These are phyloP conservation scores for Zaprionus davidi DNA, from an alignment of 1,140 invertebrate species.

Conservation along the genomic window DNA sequence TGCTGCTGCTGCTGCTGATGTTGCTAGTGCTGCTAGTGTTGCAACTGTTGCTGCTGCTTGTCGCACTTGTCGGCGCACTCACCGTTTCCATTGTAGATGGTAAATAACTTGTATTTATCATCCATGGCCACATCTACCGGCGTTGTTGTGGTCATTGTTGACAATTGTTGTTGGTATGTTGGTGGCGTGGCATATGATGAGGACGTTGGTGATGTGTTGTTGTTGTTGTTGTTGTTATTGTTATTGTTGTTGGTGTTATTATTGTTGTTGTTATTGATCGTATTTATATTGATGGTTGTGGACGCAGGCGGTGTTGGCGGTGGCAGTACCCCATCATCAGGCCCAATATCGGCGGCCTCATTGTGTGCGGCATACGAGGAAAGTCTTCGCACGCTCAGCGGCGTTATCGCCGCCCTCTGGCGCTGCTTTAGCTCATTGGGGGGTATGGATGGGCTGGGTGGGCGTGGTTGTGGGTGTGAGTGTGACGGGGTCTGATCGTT, in stretches of 20 bases:
- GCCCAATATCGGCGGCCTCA: conserved; percentile 42
- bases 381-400: conserved; percentile 68
- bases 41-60: background rate
- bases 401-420: conserved; percentile 48
- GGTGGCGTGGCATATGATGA: conserved; percentile 72
- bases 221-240: conserved; percentile 48
- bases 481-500: conserved; percentile 20
- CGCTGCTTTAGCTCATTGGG: conserved; percentile 73
- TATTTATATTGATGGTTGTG: conserved; percentile 44
- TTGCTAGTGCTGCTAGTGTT: background rate
- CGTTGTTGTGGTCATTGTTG: conserved; percentile 75
- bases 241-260: conserved; percentile 48
- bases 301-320: conserved; percentile 13
- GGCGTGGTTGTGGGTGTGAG: conserved; percentile 12
- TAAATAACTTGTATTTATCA: conserved; percentile 84
- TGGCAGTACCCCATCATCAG: conserved; percentile 32
- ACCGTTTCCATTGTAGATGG: conserved; percentile 84
- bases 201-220: conserved; percentile 74
- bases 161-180: conserved; percentile 75
- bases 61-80: conserved; percentile 54
- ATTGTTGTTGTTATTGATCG: conserved; percentile 44
- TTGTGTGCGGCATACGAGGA: conserved; percentile 57
- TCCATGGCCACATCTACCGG: conserved; percentile 70
- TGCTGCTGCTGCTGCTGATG: conserved; percentile 13
- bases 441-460: conserved; percentile 42